Evolutionary conservation across 2,797 vertebrate genomes (phyloP).

Genomic region (Triplophysa yarkandensis): DNA sequence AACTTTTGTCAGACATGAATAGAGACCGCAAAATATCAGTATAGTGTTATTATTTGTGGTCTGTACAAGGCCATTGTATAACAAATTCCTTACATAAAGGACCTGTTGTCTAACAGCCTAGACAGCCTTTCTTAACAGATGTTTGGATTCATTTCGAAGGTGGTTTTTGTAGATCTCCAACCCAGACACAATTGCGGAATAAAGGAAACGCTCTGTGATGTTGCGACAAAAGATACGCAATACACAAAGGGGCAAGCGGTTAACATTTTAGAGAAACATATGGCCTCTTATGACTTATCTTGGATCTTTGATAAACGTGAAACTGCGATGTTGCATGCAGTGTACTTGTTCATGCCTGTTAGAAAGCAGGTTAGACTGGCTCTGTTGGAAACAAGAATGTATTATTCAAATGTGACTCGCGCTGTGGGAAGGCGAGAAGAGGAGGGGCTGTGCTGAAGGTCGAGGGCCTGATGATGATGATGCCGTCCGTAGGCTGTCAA

Average conservation of each 20-base stretch:
- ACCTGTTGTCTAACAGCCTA: not conserved
- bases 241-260: not conserved
- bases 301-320: slow-evolving; percentile 51
- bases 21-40: not conserved
- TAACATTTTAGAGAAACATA: not conserved
- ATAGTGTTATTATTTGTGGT: not conserved
- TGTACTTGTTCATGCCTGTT: slow-evolving; percentile 58
- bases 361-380: slow-evolving; percentile 51
- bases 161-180: not conserved
- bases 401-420: slow-evolving; percentile 71
- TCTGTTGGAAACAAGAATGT: slow-evolving; percentile 65
- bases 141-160: not conserved
- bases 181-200: not conserved
- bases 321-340: slow-evolving; percentile 50
- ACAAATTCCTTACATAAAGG: not conserved
- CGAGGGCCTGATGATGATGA: slow-evolving; percentile 58
- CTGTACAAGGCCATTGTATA: not conserved
- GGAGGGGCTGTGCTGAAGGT: slow-evolving; percentile 65
- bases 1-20: not conserved
- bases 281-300: slow-evolving; percentile 48
- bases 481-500: slow-evolving; percentile 63
- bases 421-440: slow-evolving; percentile 60
- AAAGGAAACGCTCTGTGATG: too few species aligned
- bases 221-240: not conserved
- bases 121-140: not conserved